phyloP scores from a whole-genome alignment of 2,797 vertebrate species.

The Anguilla anguilla region DNA sequence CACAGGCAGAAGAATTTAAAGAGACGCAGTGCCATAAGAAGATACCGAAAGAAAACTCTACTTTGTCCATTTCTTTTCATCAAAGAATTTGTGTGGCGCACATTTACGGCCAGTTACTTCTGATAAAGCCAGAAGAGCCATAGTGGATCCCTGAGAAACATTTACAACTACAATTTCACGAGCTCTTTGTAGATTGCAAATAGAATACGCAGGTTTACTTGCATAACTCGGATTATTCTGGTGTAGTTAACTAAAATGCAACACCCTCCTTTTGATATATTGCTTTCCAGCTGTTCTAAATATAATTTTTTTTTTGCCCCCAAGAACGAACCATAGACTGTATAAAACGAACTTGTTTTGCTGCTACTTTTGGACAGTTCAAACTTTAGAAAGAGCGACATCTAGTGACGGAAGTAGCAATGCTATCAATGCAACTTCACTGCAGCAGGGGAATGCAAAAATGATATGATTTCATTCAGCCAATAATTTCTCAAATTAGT shows the following conservation, averaged over 20 bases:
- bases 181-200: neutral
- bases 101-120: constrained; percentile 48
- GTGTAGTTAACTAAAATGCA: neutral
- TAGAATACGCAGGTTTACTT: constrained; percentile 6
- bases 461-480: too few species aligned
- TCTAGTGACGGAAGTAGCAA: constrained; percentile 47
- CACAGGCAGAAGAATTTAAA: constrained; percentile 20
- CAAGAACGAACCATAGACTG: constrained; percentile 29
- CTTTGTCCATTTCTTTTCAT: constrained; percentile 46
- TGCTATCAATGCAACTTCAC: neutral
- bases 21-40: constrained; percentile 10
- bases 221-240: constrained; percentile 6
- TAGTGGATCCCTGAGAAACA: neutral
- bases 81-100: constrained; percentile 37
- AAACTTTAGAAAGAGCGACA: constrained; percentile 49
- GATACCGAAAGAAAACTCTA: constrained; percentile 10
- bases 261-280: constrained; percentile 47
- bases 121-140: constrained; percentile 29
- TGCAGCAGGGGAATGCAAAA: too few species aligned
- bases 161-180: neutral
- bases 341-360: neutral
- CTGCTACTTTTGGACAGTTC: constrained; percentile 1
- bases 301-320: constrained; percentile 46
- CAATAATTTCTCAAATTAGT: too few species aligned
- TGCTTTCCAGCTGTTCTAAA: constrained; percentile 66